phyloP scores from a whole-genome alignment of 2,888 invertebrate species.

The Eurois occulta region DNA sequence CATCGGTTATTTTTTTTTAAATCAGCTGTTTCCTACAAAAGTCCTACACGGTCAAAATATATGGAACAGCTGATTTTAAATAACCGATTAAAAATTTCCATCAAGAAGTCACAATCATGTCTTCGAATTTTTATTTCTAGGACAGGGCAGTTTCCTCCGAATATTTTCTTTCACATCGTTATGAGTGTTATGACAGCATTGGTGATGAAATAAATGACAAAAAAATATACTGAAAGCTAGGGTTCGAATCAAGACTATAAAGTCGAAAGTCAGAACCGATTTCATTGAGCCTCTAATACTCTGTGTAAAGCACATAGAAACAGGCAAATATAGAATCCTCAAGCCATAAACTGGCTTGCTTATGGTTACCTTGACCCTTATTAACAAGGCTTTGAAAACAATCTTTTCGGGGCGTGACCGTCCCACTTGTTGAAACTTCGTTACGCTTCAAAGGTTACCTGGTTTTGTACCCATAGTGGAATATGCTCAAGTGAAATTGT shows the following conservation, averaged over 20 bases:
- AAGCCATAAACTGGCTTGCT: background rate
- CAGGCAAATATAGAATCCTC: background rate
- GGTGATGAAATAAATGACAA: too few relatives aligned
- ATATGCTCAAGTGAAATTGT: background rate
- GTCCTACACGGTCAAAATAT: too few relatives aligned
- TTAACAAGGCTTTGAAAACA: slow-evolving; percentile 12
- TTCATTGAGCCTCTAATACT: background rate
- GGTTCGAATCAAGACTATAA: background rate
- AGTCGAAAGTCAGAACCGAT: background rate
- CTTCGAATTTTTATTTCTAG: background rate
- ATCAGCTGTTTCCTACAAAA: too few relatives aligned
- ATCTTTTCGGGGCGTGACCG: slow-evolving; percentile 1
- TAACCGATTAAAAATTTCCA: too few relatives aligned
- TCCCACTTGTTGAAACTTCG: slow-evolving; percentile 31
- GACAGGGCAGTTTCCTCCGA: background rate
- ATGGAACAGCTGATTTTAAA: too few relatives aligned
- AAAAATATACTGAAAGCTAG: background rate
- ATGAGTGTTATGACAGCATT: background rate
- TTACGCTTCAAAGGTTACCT: background rate
- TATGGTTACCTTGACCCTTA: slow-evolving; percentile 6
- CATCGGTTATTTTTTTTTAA: too few relatives aligned
- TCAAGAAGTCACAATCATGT: too few relatives aligned
- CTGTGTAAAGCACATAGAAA: background rate
- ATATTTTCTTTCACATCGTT: background rate
- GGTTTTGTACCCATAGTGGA: background rate